Conservation (phyloP, 2,797 vertebrate genomes). For the Sciaenops ocellatus region DNA sequence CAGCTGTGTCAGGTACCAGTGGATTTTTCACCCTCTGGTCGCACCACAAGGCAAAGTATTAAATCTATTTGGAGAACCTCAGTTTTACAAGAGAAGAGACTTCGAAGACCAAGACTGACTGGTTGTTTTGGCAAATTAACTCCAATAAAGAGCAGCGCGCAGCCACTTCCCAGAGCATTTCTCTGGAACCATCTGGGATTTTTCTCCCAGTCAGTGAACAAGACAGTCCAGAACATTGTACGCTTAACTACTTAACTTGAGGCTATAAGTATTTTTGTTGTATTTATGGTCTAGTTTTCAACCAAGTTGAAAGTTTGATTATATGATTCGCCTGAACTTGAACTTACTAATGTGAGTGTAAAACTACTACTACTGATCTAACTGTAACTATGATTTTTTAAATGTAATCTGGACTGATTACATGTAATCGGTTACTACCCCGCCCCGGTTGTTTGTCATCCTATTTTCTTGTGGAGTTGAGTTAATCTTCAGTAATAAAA, state of each 20-base stretch:
- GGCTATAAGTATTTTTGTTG: background rate
- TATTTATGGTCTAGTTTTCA: background rate
- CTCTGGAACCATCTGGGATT: background rate
- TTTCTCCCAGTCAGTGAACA: background rate
- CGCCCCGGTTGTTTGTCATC: background rate
- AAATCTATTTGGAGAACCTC: too few relatives aligned
- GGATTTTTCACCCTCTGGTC: background rate
- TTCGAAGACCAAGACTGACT: background rate
- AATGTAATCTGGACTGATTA: too few relatives aligned
- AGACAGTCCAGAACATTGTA: background rate
- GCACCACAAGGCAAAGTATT: too few relatives aligned
- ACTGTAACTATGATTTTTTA: too few relatives aligned
- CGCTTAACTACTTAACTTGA: too few relatives aligned
- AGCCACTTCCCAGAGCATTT: background rate
- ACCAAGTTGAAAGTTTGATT: background rate
- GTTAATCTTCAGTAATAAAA: slow-evolving; percentile 26
- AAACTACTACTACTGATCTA: background rate
- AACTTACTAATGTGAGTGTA: background rate
- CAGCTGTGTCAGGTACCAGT: background rate
- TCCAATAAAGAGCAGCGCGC: too few relatives aligned
- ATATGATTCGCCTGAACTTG: background rate
- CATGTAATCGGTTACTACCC: too few relatives aligned
- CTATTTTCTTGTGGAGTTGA: background rate
- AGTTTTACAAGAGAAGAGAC: background rate
- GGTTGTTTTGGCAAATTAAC: background rate